These are phyloP conservation scores for Scaptomyza tumidula DNA, from an alignment of 2,888 invertebrate genomes.

Conservation along the genomic window DNA sequence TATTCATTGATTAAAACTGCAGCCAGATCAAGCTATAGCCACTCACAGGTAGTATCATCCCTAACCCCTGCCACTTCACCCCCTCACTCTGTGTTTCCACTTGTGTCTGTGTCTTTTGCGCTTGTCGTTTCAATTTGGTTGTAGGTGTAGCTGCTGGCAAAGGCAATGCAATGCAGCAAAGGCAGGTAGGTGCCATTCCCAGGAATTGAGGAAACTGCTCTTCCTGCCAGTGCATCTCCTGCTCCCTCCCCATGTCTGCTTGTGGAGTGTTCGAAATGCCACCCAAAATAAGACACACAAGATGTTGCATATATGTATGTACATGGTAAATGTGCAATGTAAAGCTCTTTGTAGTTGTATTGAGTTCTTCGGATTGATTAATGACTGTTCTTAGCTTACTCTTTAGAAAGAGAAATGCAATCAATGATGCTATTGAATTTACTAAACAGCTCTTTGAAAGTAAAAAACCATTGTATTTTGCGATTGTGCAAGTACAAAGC, in stretches of 20 bases:
- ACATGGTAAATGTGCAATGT: background rate
- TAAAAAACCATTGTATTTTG: background rate
- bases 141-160: constrained; percentile 31
- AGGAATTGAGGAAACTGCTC: constrained; percentile 48
- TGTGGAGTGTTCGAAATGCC: constrained; percentile 22
- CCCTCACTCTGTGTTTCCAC: constrained; percentile 2
- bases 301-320: background rate
- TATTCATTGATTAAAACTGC: constrained; percentile 83
- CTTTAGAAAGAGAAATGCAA: constrained; percentile 4
- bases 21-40: constrained; percentile 46
- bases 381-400: constrained; percentile 3
- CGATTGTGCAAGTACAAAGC: background rate
- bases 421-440: constrained; percentile 15
- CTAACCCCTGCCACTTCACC: background rate
- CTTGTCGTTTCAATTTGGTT: constrained; percentile 54
- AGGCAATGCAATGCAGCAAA: background rate
- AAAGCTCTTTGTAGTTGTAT: background rate
- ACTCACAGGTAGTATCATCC: constrained; percentile 8
- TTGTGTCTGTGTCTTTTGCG: constrained; percentile 18
- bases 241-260: background rate
- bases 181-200: constrained; percentile 62
- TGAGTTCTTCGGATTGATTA: constrained; percentile 17
- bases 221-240: background rate
- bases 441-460: background rate
- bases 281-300: constrained; percentile 47